Evolutionary conservation across 2,797 vertebrate species (phyloP), one percentile per base, ranked within the genome.

Genomic region (Melanotaenia boesemani): DNA sequence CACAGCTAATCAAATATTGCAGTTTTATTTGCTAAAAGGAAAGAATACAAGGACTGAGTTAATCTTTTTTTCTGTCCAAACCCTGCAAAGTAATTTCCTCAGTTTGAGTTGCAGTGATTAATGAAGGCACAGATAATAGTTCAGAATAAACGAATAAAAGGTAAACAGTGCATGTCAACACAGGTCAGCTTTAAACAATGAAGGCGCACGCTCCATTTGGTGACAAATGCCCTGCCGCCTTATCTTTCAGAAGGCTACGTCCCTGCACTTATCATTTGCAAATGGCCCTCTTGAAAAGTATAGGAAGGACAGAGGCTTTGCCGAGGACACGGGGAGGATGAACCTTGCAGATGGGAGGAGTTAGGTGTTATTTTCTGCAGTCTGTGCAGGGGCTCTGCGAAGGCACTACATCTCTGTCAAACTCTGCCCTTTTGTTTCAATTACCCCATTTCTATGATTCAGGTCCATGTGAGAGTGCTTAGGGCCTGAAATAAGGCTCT

Each of bases 381-480:
- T 82, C 88, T 77, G 85, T 82, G 88, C 86, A 90, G 65, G 82
- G 79, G 78, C 67, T 78, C 76, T 46, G 79, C 80, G 34, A 90
- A 88, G 74, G 75, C 86, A 92, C 90, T 92, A 89, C 79, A 89
- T 95, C 93, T 93, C 86, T 89, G 92, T 92, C 92, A 92, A 85
- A 89, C 84, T 82, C 85, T 93, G 91, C 86, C 91, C 92, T 94
- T 95, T 94, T 88, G 80, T 91, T 92, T 92, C 91, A 94, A 87
- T 93, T 93, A 92, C 88, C 78, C 88, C 78, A 84, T 91, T 91
- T 87, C 88, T 88, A 75, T 92, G 90, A 90, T 93, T 89, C 91
- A 91, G 87, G 80, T 85, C 78, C 82, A 69, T 86, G 89, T 72
- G 81, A 76, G 79, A 88, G 81, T 30, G 65, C 87, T 91, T 82